Evolutionary conservation across 2,113 vertebrate species (phyloP).

Genomic region (Passer montanus): DNA sequence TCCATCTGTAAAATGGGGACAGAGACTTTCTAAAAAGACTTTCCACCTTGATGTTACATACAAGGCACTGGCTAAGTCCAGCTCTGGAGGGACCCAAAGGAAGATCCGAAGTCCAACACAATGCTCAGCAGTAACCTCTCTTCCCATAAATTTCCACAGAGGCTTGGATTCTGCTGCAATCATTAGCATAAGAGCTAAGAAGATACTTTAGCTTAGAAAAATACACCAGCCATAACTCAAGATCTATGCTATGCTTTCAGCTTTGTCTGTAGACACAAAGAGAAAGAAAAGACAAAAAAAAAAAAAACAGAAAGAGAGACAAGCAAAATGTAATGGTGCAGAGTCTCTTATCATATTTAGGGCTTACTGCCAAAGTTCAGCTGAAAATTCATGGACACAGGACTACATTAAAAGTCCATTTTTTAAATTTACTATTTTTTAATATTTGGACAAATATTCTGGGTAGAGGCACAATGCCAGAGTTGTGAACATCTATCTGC

Average conservation of each 20-base stretch:
- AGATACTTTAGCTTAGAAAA: slow-evolving; percentile 7
- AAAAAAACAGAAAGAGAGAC: background rate
- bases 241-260: background rate
- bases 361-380: slow-evolving; percentile 28
- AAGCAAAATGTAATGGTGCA: background rate
- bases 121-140: background rate
- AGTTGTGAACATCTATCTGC: background rate
- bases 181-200: background rate
- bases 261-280: background rate
- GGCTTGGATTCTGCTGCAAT: background rate
- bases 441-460: slow-evolving; percentile 11
- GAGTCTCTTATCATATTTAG: background rate
- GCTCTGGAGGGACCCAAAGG: background rate
- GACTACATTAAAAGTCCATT: background rate
- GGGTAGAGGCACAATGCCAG: background rate
- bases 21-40: background rate
- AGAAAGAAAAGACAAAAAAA: fast-evolving
- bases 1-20: slow-evolving; percentile 26
- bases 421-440: slow-evolving; percentile 19
- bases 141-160: background rate
- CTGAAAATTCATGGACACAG: background rate
- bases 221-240: background rate
- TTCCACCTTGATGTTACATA: background rate
- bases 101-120: background rate
- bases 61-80: background rate